Evolutionary conservation across 2,797 vertebrate species (phyloP).

Genomic region (Acipenser oxyrinchus): DNA sequence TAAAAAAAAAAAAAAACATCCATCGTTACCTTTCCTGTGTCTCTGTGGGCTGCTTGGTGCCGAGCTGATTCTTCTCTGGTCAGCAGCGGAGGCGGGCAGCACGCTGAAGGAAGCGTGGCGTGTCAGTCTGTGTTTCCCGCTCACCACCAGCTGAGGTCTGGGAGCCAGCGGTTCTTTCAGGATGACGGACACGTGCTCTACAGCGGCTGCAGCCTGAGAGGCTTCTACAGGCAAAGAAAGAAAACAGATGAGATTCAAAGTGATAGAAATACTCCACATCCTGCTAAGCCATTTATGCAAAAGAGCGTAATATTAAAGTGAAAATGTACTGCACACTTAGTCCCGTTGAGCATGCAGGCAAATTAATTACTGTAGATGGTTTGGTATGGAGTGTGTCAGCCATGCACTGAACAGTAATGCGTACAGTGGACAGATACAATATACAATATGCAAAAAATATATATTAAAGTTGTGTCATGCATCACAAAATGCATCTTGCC

Average conservation of each 20-base stretch:
- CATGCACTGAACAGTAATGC: too few species aligned
- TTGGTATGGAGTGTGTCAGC: too few species aligned
- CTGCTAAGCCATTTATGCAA: not conserved
- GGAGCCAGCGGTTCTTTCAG: not conserved
- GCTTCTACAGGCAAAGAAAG: conserved; percentile 17
- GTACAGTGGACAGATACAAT: too few species aligned
- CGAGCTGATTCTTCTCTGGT: conserved; percentile 62
- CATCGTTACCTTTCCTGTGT: conserved; percentile 49
- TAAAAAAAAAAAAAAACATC: too few species aligned
- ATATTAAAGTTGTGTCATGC: too few species aligned
- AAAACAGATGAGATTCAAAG: not conserved
- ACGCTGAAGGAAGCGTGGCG: conserved; percentile 64
- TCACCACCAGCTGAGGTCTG: conserved; percentile 10
- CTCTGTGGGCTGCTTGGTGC: conserved; percentile 70
- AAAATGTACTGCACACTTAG: too few species aligned
- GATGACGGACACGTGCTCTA: conserved; percentile 8
- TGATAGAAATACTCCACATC: not conserved
- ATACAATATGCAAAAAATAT: too few species aligned
- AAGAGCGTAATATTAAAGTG: conserved; percentile 20
- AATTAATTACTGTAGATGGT: too few species aligned
- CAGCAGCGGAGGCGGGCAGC: conserved; percentile 38
- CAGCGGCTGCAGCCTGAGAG: conserved; percentile 3
- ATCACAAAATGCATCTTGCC: not conserved
- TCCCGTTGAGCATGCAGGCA: too few species aligned
- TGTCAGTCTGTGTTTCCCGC: conserved; percentile 50